Evolutionary conservation across 1,140 invertebrate genomes (phyloP).

Genomic region (Helicoverpa armigera): DNA sequence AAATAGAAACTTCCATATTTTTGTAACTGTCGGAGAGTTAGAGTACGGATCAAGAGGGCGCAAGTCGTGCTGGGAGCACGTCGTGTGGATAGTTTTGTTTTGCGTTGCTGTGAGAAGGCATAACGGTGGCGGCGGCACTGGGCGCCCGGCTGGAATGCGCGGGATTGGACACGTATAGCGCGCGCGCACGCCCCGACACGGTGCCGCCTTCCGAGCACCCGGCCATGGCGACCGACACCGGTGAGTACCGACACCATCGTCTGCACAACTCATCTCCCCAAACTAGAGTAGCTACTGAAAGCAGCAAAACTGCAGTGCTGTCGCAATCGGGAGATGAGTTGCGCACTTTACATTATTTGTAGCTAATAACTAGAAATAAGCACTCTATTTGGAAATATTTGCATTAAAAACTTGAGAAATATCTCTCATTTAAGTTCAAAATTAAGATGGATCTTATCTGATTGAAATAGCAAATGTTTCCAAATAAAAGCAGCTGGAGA

Average conservation of each 20-base stretch:
- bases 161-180: slow-evolving; percentile 79
- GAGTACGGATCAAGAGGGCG: slow-evolving; percentile 21
- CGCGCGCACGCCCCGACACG: slow-evolving; percentile 77
- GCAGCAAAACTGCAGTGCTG: background rate
- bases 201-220: slow-evolving; percentile 83
- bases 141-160: slow-evolving; percentile 80
- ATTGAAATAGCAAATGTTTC: slow-evolving; percentile 17
- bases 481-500: background rate
- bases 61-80: background rate
- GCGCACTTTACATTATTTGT: background rate
- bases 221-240: slow-evolving; percentile 85
- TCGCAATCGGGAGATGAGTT: background rate
- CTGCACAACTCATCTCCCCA: background rate
- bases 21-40: slow-evolving; percentile 20
- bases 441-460: slow-evolving; percentile 4
- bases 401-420: background rate
- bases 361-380: background rate
- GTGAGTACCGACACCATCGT: slow-evolving; percentile 65
- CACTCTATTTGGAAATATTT: slow-evolving; percentile 12
- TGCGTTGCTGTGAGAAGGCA: slow-evolving; percentile 64
- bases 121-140: slow-evolving; percentile 76
- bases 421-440: background rate
- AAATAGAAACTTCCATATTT: slow-evolving; percentile 48
- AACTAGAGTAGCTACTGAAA: no score
- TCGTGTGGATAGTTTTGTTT: slow-evolving; percentile 7